Base-by-base conservation (phyloP, 2,797 vertebrate species). In the Peromyscus aztecus region DNA sequence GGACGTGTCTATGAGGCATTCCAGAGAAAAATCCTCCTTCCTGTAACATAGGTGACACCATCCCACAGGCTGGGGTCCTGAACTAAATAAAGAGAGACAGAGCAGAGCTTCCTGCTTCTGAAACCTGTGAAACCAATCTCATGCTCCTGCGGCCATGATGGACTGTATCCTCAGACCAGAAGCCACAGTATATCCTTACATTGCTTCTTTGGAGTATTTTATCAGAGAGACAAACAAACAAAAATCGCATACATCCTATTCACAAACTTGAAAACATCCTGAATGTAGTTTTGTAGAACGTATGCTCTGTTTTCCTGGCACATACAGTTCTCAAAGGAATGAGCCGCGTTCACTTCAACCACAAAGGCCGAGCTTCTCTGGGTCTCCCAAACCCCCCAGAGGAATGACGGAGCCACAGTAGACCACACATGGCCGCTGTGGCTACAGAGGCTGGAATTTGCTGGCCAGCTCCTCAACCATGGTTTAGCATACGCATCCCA, bases 311-410 rank as follows among this genome's bases (percentile, higher is more conserved):
- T 85, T 85, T 92, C 92, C 77, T 78, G 24, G 29, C 63, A 75
- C 27, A 63, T 27, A 52, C 37, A 65, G 37, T 24, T 40, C 40
- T 91, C 43, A 84, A 59, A 57, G 43, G 6, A 87, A 49, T 40
- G 14, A 55, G 17, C 29, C 69, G 43, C 0, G 0, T 86, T 57
- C 78, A 49, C 67, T 85, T 55, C 65, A 73, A 37, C 12, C 71
- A 94, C 90, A 84, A 86, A 87, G 52, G n/a, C 24, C 57, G 31
- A 12, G 55, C 59, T 89, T 94, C 94, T 52, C 31, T 52, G 89
- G 76, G 69, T 86, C 86, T 37, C 4, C 40, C 27, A 75, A 94
- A 61, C 13, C 46, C 83, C 63, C 61, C 11, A 16, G 12, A 61
- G 78, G 55, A 85, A 73, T 67, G 55, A 52, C 0, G n/a, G 77